Conservation (phyloP, 2,888 invertebrate species). For the Aspidapion aeneum region DNA sequence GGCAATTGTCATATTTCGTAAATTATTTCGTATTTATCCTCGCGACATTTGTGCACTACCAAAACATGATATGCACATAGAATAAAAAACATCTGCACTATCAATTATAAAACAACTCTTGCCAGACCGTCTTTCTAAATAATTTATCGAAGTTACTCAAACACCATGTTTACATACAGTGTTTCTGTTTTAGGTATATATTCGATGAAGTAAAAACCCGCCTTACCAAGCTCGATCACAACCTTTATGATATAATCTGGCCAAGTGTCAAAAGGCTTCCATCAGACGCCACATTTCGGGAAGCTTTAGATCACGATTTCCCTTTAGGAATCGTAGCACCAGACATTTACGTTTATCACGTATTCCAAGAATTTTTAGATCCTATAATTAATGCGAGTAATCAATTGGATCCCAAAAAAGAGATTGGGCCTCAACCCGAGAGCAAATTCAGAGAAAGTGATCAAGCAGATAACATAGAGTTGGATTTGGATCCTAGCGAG, state of each 20-base stretch:
- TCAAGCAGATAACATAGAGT: slow-evolving; percentile 43
- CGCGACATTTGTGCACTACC: too few relatives aligned
- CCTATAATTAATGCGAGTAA: slow-evolving; percentile 80
- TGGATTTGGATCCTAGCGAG: slow-evolving; percentile 67
- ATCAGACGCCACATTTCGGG: slow-evolving; percentile 52
- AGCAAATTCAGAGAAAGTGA: slow-evolving; percentile 49
- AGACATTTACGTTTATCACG: slow-evolving; percentile 80
- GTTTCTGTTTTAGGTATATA: slow-evolving; percentile 58
- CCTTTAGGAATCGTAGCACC: slow-evolving; percentile 77
- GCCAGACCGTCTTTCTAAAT: too few relatives aligned
- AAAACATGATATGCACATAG: too few relatives aligned
- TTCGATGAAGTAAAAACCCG: slow-evolving; percentile 73
- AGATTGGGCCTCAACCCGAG: slow-evolving; percentile 62
- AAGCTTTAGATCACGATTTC: slow-evolving; percentile 66
- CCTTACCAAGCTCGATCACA: slow-evolving; percentile 80
- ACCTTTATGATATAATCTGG: slow-evolving; percentile 85
- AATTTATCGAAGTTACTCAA: too few relatives aligned
- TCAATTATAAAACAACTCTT: too few relatives aligned
- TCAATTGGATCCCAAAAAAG: slow-evolving; percentile 63
- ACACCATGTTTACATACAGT: too few relatives aligned
- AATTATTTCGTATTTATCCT: too few relatives aligned
- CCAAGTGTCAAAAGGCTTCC: slow-evolving; percentile 81
- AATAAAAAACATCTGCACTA: too few relatives aligned
- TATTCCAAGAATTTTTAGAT: slow-evolving; percentile 78
- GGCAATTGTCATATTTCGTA: too few relatives aligned